Conservation (phyloP, 2,888 invertebrate species). For the Vesta saturnalis region DNA sequence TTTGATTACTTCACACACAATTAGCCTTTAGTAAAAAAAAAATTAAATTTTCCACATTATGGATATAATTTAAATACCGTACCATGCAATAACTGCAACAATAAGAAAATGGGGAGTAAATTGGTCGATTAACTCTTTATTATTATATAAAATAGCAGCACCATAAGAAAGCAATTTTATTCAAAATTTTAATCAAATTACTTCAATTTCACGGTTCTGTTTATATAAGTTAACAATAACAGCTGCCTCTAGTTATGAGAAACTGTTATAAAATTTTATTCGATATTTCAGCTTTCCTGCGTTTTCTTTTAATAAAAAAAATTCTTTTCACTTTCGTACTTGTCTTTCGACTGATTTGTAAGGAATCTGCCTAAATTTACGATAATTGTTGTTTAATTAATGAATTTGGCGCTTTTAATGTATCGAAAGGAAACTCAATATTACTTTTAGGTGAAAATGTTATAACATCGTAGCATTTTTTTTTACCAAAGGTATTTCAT, state of each 20-base stretch:
- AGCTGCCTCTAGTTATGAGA: neutral
- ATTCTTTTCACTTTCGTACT: no score
- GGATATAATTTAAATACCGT: neutral
- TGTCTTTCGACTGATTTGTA: no score
- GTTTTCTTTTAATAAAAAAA: no score
- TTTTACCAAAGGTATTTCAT: no score
- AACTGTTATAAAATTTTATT: neutral
- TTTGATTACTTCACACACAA: conserved; percentile 5
- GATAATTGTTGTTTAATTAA: no score
- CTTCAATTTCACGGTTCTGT: neutral
- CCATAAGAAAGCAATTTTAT: no score
- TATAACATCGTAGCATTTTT: no score
- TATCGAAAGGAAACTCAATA: no score
- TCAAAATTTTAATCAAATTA: neutral
- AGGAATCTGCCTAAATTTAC: no score
- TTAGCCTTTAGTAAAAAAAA: neutral
- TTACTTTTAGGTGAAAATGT: no score
- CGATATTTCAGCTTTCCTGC: neutral
- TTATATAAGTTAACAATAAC: conserved; percentile 1
- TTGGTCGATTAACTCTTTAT: neutral
- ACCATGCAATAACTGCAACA: neutral
- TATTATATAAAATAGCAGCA: neutral
- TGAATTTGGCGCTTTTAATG: no score
- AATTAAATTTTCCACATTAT: neutral
- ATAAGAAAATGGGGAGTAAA: neutral